phyloP scores from a whole-genome alignment of 2,888 invertebrate genomes.

The Napeogenes sylphis region DNA sequence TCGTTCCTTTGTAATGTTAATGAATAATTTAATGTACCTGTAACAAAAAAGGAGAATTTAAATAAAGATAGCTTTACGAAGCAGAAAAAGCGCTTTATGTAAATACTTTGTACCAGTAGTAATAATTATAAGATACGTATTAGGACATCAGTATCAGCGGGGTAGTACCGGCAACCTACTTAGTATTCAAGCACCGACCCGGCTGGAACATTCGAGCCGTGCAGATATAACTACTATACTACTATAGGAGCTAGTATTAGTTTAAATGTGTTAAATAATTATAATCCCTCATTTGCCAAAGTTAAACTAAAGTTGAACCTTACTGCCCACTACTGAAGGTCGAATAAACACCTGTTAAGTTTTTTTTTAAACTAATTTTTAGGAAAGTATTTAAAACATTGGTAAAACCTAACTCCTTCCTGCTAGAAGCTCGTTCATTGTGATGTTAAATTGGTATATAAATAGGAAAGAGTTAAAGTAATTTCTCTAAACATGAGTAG shows the following conservation, averaged over 20 bases:
- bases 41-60: slow-evolving; percentile 4
- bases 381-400: no score
- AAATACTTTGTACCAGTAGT: slow-evolving; percentile 14
- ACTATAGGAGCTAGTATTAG: slow-evolving; percentile 41
- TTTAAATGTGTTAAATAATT: slow-evolving; percentile 13
- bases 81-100: background rate
- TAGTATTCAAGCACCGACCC: slow-evolving; percentile 56
- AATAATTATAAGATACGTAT: slow-evolving; percentile 23
- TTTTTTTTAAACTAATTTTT: no score
- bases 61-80: background rate
- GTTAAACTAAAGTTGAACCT: no score
- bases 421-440: no score
- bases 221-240: slow-evolving; percentile 44
- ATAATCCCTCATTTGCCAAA: no score
- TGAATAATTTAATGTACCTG: slow-evolving; percentile 12
- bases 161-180: slow-evolving; percentile 43
- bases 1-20: no score
- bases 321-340: no score
- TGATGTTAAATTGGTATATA: no score
- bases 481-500: no score
- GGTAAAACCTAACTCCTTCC: no score
- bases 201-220: slow-evolving; percentile 36
- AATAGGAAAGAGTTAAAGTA: no score
- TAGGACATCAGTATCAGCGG: slow-evolving; percentile 30
- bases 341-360: no score